These are phyloP conservation scores for Bombus difficillimus DNA, from an alignment of 1,140 invertebrate species.

Conservation along the genomic window DNA sequence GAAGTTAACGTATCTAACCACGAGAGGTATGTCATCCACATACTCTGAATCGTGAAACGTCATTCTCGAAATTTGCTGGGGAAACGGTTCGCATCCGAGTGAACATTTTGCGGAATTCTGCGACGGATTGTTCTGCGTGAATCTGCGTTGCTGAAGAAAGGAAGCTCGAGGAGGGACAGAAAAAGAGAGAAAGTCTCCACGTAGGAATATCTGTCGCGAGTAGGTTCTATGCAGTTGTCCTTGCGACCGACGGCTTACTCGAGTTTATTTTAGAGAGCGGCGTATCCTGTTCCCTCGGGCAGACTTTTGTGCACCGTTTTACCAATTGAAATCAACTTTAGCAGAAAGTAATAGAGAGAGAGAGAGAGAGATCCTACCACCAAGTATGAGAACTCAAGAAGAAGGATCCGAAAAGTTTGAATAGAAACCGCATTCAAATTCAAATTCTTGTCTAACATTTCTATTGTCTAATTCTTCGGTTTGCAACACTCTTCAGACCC, in stretches of 20 bases:
- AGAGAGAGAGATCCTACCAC: no score
- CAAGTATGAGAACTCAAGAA: no score
- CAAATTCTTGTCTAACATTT: background rate
- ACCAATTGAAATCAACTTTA: constrained; percentile 52
- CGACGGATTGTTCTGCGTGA: background rate
- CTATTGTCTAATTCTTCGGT: background rate
- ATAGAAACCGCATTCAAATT: background rate
- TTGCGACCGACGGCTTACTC: constrained; percentile 15
- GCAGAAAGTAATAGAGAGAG: background rate
- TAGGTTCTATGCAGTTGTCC: constrained; percentile 29
- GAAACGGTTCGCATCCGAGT: background rate
- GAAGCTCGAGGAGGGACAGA: background rate
- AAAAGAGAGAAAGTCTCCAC: background rate
- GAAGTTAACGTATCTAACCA: background rate
- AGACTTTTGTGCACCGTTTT: constrained; percentile 45
- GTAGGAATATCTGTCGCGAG: constrained; percentile 28
- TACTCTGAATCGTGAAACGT: background rate
- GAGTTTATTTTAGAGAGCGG: constrained; percentile 43
- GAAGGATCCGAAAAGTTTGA: background rate
- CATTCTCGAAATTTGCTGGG: background rate
- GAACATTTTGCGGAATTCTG: background rate
- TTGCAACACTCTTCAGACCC: rapidly evolving
- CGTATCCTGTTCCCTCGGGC: background rate
- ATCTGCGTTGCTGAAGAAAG: constrained; percentile 1
- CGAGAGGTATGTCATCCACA: background rate